Base-by-base conservation (phyloP, 2,797 vertebrate genomes). In the Psittacula derbiana region DNA sequence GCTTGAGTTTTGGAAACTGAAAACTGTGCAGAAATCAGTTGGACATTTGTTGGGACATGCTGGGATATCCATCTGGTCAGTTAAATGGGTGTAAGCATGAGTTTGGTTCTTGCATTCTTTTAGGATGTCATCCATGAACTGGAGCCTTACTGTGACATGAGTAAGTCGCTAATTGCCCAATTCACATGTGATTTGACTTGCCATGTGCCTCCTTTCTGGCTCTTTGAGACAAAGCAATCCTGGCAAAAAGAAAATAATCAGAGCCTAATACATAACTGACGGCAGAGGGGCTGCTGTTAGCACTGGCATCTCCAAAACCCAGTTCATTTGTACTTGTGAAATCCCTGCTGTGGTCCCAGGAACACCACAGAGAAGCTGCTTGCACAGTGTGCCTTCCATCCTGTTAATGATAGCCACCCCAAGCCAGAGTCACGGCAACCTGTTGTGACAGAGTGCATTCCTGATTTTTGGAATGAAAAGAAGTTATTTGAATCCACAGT, bases 361-460 rank as follows among this genome's bases (percentile, higher is more conserved):
- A 84, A 8, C 30, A 36, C 31, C 17, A 5, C 3, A 4, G 1
- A 36, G 49, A 78, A 74, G n/a, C n/a, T 27, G 47, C 41, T 76
- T n/a, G 31, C 0, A 4, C 24, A 40, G 11, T 0, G 0, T 70
- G 33, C 46, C 38, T 80, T 67, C 46, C 16, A 24, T 46, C 58
- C 47, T 50, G n/a, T 18, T 16, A 13, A n/a, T 6, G 31, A 30
- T 25, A 58, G 49, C 49, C 9, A 58, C 50, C 33, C 19, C 12
- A 20, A 40, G 72, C n/a, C 3, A 28, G 18, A 57, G 60, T 31
- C 2, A 0, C 57, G 44, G 58, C 47, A 70, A 23, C 46, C 58
- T 75, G 27, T 8, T 53, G 18, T 33, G 72, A 5, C 27, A 13
- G 57, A 57, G 41, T 19, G 2, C 0, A 0, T 64, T 78, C 47